Evolutionary conservation across 1,140 invertebrate species (phyloP).

Genomic region (Harlomillsia oculata): DNA sequence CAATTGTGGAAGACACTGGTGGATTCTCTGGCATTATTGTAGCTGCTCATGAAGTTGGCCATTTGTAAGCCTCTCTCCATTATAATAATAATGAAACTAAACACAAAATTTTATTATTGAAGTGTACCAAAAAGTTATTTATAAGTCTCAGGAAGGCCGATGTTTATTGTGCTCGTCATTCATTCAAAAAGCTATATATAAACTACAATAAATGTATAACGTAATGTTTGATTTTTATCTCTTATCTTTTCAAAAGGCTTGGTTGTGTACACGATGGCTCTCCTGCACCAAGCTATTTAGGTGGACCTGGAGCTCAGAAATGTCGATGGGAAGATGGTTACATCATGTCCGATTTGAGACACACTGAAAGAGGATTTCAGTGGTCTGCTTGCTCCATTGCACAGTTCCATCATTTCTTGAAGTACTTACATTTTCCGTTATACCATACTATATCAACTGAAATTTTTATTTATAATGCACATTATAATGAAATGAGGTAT

Average conservation of each 20-base stretch:
- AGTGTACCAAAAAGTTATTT: no score
- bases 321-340: slow-evolving; percentile 93
- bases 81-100: slow-evolving; percentile 7
- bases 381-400: slow-evolving; percentile 90
- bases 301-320: slow-evolving; percentile 87
- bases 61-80: slow-evolving; percentile 65
- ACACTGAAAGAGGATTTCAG: slow-evolving; percentile 86
- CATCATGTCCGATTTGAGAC: slow-evolving; percentile 88
- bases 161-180: not conserved
- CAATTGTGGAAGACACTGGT: slow-evolving; percentile 91
- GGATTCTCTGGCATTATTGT: slow-evolving; percentile 94
- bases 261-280: slow-evolving; percentile 91
- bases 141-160: no score
- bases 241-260: slow-evolving; percentile 49
- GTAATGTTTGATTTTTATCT: slow-evolving; percentile 11
- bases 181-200: not conserved
- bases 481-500: no score
- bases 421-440: no score
- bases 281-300: slow-evolving; percentile 83
- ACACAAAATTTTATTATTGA: slow-evolving; percentile 7
- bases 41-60: slow-evolving; percentile 89
- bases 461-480: not conserved
- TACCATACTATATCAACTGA: not conserved
- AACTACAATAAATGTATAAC: not conserved
- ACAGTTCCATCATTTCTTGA: slow-evolving; percentile 90